phyloP scores from a whole-genome alignment of 64 coral and sea anemone genomes.

The Stichodactyla helianthus region DNA sequence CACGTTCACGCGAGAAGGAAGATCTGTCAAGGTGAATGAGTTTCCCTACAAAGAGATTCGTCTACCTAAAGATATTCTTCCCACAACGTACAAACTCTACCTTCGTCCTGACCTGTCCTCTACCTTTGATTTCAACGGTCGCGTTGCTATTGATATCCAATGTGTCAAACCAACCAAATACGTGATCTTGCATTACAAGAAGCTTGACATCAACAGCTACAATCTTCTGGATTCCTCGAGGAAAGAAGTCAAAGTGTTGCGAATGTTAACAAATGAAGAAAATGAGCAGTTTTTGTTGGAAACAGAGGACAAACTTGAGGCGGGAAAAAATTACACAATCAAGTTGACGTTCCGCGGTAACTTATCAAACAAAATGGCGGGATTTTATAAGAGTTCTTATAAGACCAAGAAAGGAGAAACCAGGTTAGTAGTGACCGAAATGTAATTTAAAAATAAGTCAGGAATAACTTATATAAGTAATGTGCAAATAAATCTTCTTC shows the following conservation, averaged over 20 bases:
- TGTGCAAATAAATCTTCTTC: too few species aligned
- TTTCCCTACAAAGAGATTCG: slow-evolving; percentile 78
- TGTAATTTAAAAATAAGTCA: neutral
- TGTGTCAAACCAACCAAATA: slow-evolving; percentile 50
- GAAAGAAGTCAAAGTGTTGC: slow-evolving; percentile 41
- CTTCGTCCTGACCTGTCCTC: slow-evolving; percentile 57
- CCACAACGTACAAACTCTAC: slow-evolving; percentile 63
- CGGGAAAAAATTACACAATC: slow-evolving; percentile 64
- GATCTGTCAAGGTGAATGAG: slow-evolving; percentile 7
- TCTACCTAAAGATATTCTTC: slow-evolving; percentile 70
- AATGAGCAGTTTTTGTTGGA: slow-evolving; percentile 85
- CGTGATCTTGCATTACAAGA: slow-evolving; percentile 67
- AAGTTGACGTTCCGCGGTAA: slow-evolving; percentile 69
- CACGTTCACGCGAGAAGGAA: neutral
- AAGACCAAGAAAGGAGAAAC: slow-evolving; percentile 72
- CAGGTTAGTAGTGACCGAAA: slow-evolving; percentile 29
- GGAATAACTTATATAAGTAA: too few species aligned
- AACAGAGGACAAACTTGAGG: slow-evolving; percentile 37
- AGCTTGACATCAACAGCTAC: slow-evolving; percentile 59
- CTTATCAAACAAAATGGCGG: slow-evolving; percentile 80
- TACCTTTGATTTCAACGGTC: slow-evolving; percentile 67
- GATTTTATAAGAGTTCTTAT: slow-evolving; percentile 98
- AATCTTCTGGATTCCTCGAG: slow-evolving; percentile 44
- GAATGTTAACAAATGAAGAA: slow-evolving; percentile 61
- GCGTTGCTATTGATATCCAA: slow-evolving; percentile 47